Evolutionary conservation across 2,797 vertebrate genomes (phyloP).

Genomic region (Tinamus major): DNA sequence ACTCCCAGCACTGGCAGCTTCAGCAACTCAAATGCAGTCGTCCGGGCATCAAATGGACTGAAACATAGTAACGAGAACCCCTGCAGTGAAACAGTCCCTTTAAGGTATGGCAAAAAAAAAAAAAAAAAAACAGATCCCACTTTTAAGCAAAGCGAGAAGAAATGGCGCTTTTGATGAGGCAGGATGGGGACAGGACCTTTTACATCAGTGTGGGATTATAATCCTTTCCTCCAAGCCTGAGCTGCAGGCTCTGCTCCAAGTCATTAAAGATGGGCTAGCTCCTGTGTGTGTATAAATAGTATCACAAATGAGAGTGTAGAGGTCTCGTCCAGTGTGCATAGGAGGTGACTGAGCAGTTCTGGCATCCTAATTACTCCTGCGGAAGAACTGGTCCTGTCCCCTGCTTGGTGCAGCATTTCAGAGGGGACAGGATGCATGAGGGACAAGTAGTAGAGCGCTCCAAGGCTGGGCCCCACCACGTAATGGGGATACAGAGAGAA

Average conservation of each 20-base stretch:
- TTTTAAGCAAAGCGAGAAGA: background rate
- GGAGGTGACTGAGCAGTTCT: background rate
- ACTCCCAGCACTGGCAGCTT: background rate
- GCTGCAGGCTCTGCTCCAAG: background rate
- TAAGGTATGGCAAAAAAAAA: background rate
- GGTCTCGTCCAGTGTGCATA: accelerated
- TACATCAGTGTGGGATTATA: background rate
- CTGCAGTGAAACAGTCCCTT: background rate
- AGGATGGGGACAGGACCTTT: background rate
- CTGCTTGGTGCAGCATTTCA: background rate
- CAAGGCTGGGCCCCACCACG: background rate
- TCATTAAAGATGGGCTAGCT: background rate
- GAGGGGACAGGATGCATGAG: background rate
- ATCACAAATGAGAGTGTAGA: background rate
- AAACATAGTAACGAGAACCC: background rate
- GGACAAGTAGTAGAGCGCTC: background rate
- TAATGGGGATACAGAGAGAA: background rate
- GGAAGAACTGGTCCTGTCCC: background rate
- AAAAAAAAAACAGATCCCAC: background rate
- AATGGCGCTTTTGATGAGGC: background rate
- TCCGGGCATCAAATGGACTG: background rate
- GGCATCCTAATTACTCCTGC: background rate
- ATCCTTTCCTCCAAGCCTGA: background rate
- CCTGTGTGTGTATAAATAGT: background rate
- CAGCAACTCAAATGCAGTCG: background rate